These are phyloP conservation scores for Oryzias dopingdopingensis DNA, from an alignment of 2,797 vertebrate genomes.

Conservation along the genomic window DNA sequence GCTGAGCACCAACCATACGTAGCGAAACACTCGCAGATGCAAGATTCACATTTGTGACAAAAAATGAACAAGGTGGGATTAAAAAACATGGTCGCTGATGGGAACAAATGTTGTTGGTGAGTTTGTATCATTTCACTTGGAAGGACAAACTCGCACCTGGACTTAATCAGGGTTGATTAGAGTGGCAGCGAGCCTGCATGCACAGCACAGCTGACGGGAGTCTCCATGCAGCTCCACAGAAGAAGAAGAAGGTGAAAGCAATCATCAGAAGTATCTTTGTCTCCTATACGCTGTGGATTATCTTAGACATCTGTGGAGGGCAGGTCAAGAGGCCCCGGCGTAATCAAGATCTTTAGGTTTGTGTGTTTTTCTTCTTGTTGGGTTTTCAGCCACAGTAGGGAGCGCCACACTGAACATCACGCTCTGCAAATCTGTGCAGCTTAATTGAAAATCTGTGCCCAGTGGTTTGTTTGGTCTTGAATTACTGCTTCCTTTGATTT, in stretches of 20 bases:
- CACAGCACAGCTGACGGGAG: slow-evolving; percentile 56
- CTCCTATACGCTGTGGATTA: not conserved
- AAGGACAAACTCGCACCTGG: slow-evolving; percentile 74
- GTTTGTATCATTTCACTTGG: slow-evolving; percentile 67
- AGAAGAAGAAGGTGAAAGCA: slow-evolving; percentile 13
- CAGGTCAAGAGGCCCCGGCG: not conserved
- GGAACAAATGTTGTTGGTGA: slow-evolving; percentile 37
- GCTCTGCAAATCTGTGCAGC: slow-evolving; percentile 19
- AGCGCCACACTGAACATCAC: not conserved
- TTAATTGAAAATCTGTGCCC: slow-evolving; percentile 35
- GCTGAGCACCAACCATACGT: not conserved
- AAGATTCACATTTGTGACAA: not conserved
- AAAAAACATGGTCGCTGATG: slow-evolving; percentile 36
- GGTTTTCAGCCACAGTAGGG: slow-evolving; percentile 4
- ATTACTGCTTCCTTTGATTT: slow-evolving; percentile 35
- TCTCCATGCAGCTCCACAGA: slow-evolving; percentile 3
- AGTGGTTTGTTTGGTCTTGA: slow-evolving; percentile 35
- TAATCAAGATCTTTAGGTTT: slow-evolving; percentile 11
- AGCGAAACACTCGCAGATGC: too few relatives aligned
- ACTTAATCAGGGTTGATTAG: slow-evolving; percentile 72
- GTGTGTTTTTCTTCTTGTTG: not conserved
- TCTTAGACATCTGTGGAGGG: not conserved
- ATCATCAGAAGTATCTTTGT: slow-evolving; percentile 6
- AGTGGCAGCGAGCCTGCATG: slow-evolving; percentile 59
- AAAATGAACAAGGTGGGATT: slow-evolving; percentile 32